phyloP scores from a whole-genome alignment of 30 jellyfish, hydroid and myxozoan genomes.

The Aurelia sp. region DNA sequence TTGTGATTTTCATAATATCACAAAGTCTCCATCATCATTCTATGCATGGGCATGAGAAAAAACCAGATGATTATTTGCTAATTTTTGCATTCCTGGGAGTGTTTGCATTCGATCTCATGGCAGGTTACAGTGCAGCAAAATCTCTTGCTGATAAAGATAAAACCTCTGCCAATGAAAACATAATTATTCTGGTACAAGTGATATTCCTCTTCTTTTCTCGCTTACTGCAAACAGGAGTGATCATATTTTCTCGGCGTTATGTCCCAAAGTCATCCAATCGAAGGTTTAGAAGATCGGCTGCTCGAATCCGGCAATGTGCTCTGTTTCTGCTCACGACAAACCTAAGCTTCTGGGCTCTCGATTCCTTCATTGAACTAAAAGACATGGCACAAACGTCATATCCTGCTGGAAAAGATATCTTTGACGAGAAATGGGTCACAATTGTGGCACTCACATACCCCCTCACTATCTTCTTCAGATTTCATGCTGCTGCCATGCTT shows the following conservation, averaged over 20 bases:
- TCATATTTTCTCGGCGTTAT: not conserved
- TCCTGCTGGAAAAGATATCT: conserved; percentile 28
- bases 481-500: conserved; percentile 50
- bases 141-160: not conserved
- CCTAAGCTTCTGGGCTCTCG: conserved; percentile 48
- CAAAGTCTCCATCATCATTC: conserved; percentile 6
- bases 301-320: conserved; percentile 1
- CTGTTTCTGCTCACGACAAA: conserved; percentile 41
- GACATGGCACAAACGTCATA: conserved; percentile 19
- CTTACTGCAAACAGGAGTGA: not conserved
- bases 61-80: conserved; percentile 20
- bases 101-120: conserved; percentile 18
- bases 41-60: not conserved
- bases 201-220: conserved; percentile 4
- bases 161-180: not conserved
- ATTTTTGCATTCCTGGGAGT: conserved; percentile 21
- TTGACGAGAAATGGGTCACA: conserved; percentile 14
- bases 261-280: not conserved
- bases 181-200: conserved; percentile 1
- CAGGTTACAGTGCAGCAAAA: conserved; percentile 8
- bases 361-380: conserved; percentile 41
- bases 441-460: conserved; percentile 28
- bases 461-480: conserved; percentile 34
- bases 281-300: conserved; percentile 6
- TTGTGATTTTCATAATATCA: not conserved